phyloP scores from a whole-genome alignment of 92 coral and sea anemone genomes.

The Paragorgia papillata region DNA sequence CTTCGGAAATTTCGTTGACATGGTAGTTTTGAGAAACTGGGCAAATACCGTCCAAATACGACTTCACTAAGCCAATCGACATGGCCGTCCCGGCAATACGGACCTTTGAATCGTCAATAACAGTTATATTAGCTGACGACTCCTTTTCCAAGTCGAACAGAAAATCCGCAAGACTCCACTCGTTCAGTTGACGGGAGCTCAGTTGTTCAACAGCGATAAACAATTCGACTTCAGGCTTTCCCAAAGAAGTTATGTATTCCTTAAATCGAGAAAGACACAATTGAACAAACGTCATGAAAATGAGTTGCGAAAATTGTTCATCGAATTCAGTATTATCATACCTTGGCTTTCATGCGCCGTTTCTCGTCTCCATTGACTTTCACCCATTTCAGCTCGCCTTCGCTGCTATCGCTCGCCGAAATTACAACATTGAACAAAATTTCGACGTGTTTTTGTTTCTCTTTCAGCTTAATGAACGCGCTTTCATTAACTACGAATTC shows the following conservation, averaged over 20 bases:
- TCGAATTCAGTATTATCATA: neutral
- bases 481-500: slow-evolving; percentile 38
- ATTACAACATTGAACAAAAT: slow-evolving; percentile 25
- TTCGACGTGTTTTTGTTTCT: slow-evolving; percentile 26
- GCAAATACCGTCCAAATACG: slow-evolving; percentile 8
- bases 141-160: slow-evolving; percentile 26
- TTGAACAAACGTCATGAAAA: neutral
- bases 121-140: slow-evolving; percentile 32
- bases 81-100: slow-evolving; percentile 28
- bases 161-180: slow-evolving; percentile 18
- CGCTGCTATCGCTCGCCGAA: slow-evolving; percentile 5
- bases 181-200: neutral
- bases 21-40: neutral
- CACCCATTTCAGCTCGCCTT: slow-evolving; percentile 40
- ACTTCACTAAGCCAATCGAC: slow-evolving; percentile 12
- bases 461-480: slow-evolving; percentile 21
- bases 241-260: slow-evolving; percentile 40
- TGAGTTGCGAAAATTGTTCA: neutral
- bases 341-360: slow-evolving; percentile 45
- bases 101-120: neutral
- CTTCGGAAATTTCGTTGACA: slow-evolving; percentile 1
- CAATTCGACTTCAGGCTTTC: slow-evolving; percentile 31
- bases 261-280: neutral
- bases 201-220: slow-evolving; percentile 14
- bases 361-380: slow-evolving; percentile 41